phyloP scores from a whole-genome alignment of 23 tunicate species.

The Aplidium turbinatum region DNA sequence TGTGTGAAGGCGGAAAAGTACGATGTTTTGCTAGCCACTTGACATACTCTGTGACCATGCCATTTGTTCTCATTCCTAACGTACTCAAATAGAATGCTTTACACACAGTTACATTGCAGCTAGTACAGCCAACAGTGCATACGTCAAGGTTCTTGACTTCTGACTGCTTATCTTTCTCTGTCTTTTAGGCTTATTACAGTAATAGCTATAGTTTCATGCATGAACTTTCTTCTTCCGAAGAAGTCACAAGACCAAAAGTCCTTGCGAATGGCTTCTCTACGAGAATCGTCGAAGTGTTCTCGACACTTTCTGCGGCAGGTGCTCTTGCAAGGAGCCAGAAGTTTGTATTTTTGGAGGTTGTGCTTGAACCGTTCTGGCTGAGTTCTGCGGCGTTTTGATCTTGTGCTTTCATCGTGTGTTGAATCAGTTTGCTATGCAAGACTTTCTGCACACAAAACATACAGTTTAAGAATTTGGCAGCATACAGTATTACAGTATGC shows the following conservation, averaged over 20 bases:
- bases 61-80: background rate
- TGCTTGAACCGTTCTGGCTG: background rate
- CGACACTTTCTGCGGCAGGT: background rate
- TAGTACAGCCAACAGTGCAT: background rate
- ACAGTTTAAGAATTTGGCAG: too few relatives aligned
- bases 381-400: too few relatives aligned
- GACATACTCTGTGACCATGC: too few relatives aligned
- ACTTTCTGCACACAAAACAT: too few relatives aligned
- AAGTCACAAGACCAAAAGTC: slow-evolving; percentile 5
- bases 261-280: background rate
- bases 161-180: background rate
- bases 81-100: background rate
- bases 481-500: too few relatives aligned
- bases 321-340: background rate
- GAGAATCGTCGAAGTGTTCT: background rate
- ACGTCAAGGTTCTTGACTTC: background rate
- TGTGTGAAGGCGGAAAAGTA: background rate
- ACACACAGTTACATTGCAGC: background rate
- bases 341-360: background rate
- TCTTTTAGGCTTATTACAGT: background rate
- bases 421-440: too few relatives aligned
- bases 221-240: background rate
- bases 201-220: background rate
- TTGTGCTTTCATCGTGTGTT: too few relatives aligned
- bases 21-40: too few relatives aligned